Evolutionary conservation across 2,888 invertebrate genomes (phyloP), one percentile per base, ranked within the genome.

Genomic region (Tiphia femorata): DNA sequence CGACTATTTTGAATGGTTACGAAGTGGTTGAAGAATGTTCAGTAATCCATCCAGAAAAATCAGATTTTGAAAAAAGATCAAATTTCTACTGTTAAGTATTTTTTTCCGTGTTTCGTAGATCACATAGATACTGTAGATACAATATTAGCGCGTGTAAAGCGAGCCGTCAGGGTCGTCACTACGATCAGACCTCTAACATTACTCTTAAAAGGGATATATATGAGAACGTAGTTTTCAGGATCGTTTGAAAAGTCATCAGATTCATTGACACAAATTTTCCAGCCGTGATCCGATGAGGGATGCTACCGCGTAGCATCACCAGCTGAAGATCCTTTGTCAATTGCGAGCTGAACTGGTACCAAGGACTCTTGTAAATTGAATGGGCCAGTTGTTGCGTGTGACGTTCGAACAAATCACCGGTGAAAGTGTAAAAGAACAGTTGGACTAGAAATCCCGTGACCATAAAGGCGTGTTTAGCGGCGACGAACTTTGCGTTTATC

Each of bases 191-290:
- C 21, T 64, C 56, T 33, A 70, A 52, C 64, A 70, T 64, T 27
- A 69, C 53, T 47, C 70, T 58, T 37, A 72, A 41, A 7, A 72
- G 67, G 10, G 69, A 70, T 8, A 72, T 59, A 62, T 70, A 70
- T 2, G 72, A 70, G 2, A 59, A 65, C 7, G 67, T 62, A 10
- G 67, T 67, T 38, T 65, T 72, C 1, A 70, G 52, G 2, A 70
- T 59, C 33, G 58, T 60, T 57, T 68, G 68, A 21, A 68, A 68
- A 5, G 66, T 70, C 1, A 62, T 43, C 35, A 54, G 61, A 20
- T 70, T 70, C 60, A 72, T 57, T 17, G 54, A 40, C 35, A 72
- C 49, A 37, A 72, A 68, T 48, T 68, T 72, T n/a, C 70, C 71
- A 2, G 66, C 70, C 2, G 71, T 68, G 8, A 68, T 33, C 40